These are phyloP conservation scores for Goniozus legneri DNA, from an alignment of 1,140 invertebrate species.

Conservation along the genomic window DNA sequence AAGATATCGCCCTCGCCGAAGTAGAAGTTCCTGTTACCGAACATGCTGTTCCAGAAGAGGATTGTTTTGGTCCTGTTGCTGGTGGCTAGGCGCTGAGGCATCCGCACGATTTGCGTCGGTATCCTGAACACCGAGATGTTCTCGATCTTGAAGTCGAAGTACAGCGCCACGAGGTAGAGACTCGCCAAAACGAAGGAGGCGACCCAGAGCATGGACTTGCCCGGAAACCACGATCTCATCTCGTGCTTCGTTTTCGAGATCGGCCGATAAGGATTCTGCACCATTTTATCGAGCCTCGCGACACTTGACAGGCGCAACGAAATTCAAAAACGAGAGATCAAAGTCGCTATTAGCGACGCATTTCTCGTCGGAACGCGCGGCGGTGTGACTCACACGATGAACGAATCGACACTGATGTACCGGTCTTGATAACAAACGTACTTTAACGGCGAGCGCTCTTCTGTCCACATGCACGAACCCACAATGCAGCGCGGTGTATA, in stretches of 20 bases:
- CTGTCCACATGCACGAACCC: no score
- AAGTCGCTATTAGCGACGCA: no score
- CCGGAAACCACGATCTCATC: conserved; percentile 11
- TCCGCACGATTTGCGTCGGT: not conserved
- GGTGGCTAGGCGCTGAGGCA: not conserved
- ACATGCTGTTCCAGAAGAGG: conserved; percentile 37
- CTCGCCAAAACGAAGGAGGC: not conserved
- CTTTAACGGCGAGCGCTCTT: no score
- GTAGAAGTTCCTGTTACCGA: conserved; percentile 28
- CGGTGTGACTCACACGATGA: no score
- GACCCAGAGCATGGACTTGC: conserved; percentile 1
- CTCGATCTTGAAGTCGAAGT: not conserved
- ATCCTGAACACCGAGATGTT: not conserved
- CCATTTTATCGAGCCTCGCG: no score
- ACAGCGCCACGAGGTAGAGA: conserved; percentile 9
- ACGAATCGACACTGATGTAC: no score
- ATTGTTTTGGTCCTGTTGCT: conserved; percentile 20
- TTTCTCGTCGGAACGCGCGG: no score
- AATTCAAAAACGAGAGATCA: no score
- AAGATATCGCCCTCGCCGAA: conserved; percentile 29
- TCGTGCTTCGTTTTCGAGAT: not conserved
- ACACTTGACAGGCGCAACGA: no score
- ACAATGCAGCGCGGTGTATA: no score
- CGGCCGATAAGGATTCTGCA: no score
- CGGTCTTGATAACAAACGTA: no score